A percentile compares a stretch with the other conserved stretches of the same genome.
Evolutionary conservation across 2,888 invertebrate genomes (phyloP).

Genomic region (Aphidius colemani): DNA sequence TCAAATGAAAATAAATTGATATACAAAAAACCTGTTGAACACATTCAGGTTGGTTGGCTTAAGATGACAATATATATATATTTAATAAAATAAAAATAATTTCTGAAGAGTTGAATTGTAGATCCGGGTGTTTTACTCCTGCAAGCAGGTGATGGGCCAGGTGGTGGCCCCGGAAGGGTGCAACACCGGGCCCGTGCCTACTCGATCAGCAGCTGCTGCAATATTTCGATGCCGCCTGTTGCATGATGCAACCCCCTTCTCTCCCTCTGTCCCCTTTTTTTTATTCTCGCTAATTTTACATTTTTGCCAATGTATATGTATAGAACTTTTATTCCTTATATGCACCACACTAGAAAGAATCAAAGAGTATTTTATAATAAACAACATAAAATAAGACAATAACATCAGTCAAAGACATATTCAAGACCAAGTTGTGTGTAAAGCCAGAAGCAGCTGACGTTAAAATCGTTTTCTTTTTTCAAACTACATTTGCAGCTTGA

Average conservation of each 20-base stretch:
- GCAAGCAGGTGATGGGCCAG: conserved; percentile 39
- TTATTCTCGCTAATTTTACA: conserved; percentile 19
- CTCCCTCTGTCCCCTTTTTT: conserved; percentile 11
- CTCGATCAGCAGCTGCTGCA: conserved; percentile 30
- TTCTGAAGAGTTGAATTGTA: too few relatives aligned
- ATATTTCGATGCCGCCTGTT: conserved; percentile 21
- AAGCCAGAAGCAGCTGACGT: too few relatives aligned
- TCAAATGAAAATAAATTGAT: not conserved
- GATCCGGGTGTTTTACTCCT: not conserved
- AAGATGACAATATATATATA: too few relatives aligned
- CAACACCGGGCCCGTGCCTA: conserved; percentile 47
- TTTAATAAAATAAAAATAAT: too few relatives aligned
- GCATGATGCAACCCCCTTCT: conserved; percentile 18
- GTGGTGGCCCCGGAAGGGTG: conserved; percentile 44
- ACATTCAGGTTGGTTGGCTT: not conserved
- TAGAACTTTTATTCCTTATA: not conserved
- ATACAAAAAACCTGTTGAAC: not conserved
- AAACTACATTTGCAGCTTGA: too few relatives aligned
- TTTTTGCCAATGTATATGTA: too few relatives aligned
- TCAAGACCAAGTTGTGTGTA: too few relatives aligned
- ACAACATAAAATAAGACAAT: too few relatives aligned
- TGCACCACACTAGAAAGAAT: conserved; percentile 16
- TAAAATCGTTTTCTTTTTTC: too few relatives aligned
- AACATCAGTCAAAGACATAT: too few relatives aligned
- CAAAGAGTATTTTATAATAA: too few relatives aligned